Evolutionary conservation across 2,888 invertebrate species (phyloP), one percentile per base, ranked within the genome.

Genomic region (Thereva unica): DNA sequence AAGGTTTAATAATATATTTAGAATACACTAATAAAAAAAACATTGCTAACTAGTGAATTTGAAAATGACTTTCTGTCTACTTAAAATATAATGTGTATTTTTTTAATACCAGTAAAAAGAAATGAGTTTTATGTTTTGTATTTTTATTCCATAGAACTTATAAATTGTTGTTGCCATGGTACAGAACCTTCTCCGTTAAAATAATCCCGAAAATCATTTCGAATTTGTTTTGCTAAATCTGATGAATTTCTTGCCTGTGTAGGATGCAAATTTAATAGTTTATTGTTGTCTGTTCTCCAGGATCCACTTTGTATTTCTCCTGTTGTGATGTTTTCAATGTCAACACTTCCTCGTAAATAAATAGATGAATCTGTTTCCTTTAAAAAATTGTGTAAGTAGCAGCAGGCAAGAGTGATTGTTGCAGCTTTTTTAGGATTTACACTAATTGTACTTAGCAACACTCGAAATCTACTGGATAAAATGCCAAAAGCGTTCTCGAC

Each of bases 301-400:
- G 40, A 9, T 4, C 12, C 59, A 12, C 7, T 38, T 61, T 49
- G 59, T 4, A 61, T 61, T 49, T 61, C 49, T 38, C 49, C 59
- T 12, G 59, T 61, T 8, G 10, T 38, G 9, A 5, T 49, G 34
- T 61, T 49, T 49, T 61, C 49, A 37, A 49, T 10, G 49, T 61
- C 41, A 10, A 61, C 41, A 37, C 59, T 61, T n/a, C 49, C 49
- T 38, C 40, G 59, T 7, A 56, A 44, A 45, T 56, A 56, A 35
- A 44, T 9, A 23, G 44, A 23, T n/a, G 47, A 38, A 8, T 35
- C 47, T 35, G 35, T 8, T 12, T 4, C 10, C 9, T 8, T 56
- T 5, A 56, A 44, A 34, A 42, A 56, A 42, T 56, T 56, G 23
- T 56, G 42, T 5, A 56, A 42, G 44, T 44, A 56, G 23, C 56